These are phyloP conservation scores for Orthonyx spaldingii DNA, from an alignment of 2,113 vertebrate species.

Conservation along the genomic window DNA sequence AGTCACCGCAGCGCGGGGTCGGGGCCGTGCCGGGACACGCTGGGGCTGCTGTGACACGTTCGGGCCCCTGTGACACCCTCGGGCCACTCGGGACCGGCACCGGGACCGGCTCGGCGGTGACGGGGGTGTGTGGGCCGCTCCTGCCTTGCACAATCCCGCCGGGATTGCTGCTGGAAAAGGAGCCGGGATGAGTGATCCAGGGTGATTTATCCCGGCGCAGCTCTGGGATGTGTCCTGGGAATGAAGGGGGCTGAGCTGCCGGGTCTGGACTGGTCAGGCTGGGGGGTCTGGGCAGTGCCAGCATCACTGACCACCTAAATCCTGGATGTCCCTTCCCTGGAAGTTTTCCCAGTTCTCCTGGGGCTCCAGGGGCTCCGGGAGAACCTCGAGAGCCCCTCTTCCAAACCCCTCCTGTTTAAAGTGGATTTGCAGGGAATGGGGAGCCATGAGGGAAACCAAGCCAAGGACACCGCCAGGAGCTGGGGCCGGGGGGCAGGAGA, in stretches of 20 bases:
- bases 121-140: neutral
- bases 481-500: too few relatives aligned
- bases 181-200: rapidly evolving
- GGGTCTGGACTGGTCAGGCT: neutral
- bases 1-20: neutral
- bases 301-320: rapidly evolving
- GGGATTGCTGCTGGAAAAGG: neutral
- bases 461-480: neutral
- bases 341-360: neutral
- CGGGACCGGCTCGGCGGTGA: neutral
- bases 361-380: neutral
- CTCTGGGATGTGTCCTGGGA: rapidly evolving
- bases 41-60: neutral
- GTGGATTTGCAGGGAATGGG: neutral
- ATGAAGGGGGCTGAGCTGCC: neutral
- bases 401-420: rapidly evolving
- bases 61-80: neutral
- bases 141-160: neutral
- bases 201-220: neutral
- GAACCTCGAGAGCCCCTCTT: too few relatives aligned
- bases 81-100: neutral
- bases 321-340: neutral
- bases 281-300: neutral
- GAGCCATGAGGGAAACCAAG: neutral
- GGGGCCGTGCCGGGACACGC: neutral